Conservation (phyloP, 1,140 invertebrate genomes). For the Sycophila sp. region DNA sequence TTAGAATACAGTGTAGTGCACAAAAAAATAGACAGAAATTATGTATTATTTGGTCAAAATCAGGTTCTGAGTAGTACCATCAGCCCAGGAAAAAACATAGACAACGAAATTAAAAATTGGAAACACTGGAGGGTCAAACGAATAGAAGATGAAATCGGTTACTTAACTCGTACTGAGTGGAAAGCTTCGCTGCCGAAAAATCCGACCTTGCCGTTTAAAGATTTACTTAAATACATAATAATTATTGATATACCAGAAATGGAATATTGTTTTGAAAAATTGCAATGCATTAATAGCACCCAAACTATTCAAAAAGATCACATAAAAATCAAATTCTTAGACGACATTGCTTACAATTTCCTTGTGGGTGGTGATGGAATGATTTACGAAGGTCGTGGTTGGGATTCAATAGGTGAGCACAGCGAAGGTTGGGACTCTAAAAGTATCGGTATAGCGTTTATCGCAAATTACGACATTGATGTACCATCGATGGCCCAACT, state of each 20-base stretch:
- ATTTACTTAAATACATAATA: too few relatives aligned
- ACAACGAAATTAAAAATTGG: background rate
- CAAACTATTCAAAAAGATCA: too few relatives aligned
- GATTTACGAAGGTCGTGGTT: constrained; percentile 79
- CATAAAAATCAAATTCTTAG: too few relatives aligned
- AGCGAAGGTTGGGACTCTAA: constrained; percentile 61
- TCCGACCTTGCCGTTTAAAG: too few relatives aligned
- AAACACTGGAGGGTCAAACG: constrained; percentile 49
- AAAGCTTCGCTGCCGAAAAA: constrained; percentile 62
- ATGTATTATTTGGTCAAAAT: constrained; percentile 75
- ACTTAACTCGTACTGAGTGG: constrained; percentile 72
- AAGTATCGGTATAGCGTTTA: constrained; percentile 76
- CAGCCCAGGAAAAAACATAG: background rate
- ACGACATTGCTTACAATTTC: constrained; percentile 52
- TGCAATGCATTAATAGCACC: too few relatives aligned
- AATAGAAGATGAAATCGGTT: too few relatives aligned
- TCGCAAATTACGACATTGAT: constrained; percentile 69
- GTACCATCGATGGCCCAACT: constrained; percentile 64
- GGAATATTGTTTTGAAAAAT: too few relatives aligned
- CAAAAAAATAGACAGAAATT: constrained; percentile 70
- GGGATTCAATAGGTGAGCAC: constrained; percentile 52
- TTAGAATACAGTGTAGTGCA: constrained; percentile 72
- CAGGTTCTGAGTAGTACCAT: constrained; percentile 56
- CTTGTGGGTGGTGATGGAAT: constrained; percentile 76
- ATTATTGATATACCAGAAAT: too few relatives aligned